Base-by-base conservation (phyloP, 2,797 vertebrate species). In the Megaceryle alcyon region DNA sequence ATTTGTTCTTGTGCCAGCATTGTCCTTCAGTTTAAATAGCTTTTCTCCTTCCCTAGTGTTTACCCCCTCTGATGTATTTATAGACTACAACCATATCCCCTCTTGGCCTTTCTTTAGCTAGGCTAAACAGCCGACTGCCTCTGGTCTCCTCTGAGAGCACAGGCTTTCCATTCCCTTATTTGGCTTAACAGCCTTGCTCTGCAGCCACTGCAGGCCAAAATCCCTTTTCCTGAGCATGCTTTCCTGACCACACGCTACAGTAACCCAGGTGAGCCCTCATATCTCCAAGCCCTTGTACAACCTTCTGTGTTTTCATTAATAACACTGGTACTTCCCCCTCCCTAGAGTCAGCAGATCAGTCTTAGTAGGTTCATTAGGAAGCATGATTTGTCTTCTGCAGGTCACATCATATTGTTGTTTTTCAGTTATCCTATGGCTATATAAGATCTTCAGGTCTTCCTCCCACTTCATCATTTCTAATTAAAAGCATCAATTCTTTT, bases 41-140 rank as follows among this genome's bases (percentile, higher is more conserved):
- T 95, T 94, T 96, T 91, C 94, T 97, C 69, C 76, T 86, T 96
- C 93, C 82, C 65, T 89, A 81, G 91, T 91, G 76, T 94, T 95
- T 96, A 96, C 91, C 96, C 94, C 86, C 92, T 97, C 94, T 95
- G 89, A 96, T 93, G 86, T 97, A 96, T 97, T 97, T 97, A 96
- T 96, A 97, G 96, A 92, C 84, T 95, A 94, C 89, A 92, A 88
- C 89, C 92, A 92, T 96, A 97, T 94, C 91, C 94, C 96, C 89
- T 96, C 71, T 93, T 92, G 94, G 93, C 91, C 94, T 97, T 96
- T 94, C 96, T 87, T 92, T 93, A 94, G 92, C 60, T 12, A 80
- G 95, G 92, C 93, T 95, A 87, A 95, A 93, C 88, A 95, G 85
- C 48, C 22, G 49, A 96, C 86, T 68, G 92, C 83, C 89, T 95